These are phyloP conservation scores for Galagoides demidoff DNA, from an alignment of 2,797 vertebrate genomes.

Conservation along the genomic window DNA sequence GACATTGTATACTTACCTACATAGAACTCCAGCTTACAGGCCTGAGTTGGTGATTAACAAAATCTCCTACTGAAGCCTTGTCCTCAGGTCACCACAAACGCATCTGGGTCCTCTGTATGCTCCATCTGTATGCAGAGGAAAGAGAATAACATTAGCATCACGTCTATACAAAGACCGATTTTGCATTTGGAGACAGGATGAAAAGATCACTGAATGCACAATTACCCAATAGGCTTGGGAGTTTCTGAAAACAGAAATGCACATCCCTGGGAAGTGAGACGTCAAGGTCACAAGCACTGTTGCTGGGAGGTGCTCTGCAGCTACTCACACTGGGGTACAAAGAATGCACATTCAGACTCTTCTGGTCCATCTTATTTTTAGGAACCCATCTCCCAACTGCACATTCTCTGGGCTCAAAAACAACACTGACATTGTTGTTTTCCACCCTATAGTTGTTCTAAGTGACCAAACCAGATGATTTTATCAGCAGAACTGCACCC, in stretches of 20 bases:
- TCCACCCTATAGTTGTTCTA: background rate
- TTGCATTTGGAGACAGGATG: conserved; percentile 51
- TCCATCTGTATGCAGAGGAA: conserved; percentile 43
- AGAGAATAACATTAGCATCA: conserved; percentile 30
- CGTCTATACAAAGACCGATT: conserved; percentile 45
- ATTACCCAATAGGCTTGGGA: background rate
- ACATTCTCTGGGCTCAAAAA: conserved; percentile 3
- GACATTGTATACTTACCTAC: conserved; percentile 8
- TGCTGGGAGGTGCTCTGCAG: background rate
- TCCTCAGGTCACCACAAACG: conserved; percentile 52
- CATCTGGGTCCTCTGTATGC: conserved; percentile 21
- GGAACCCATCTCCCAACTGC: background rate
- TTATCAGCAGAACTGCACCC: background rate
- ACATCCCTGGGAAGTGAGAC: background rate
- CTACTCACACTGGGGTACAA: background rate
- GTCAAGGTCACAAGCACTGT: background rate
- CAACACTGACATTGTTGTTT: background rate
- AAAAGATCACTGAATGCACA: conserved; percentile 13
- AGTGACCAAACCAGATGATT: background rate
- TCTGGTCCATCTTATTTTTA: background rate
- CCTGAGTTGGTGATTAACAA: conserved; percentile 2
- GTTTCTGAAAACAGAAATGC: background rate
- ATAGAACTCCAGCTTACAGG: background rate
- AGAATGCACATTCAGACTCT: background rate
- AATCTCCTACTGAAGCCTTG: conserved; percentile 33